Conservation (phyloP, 2,797 vertebrate genomes). For the Halcyon badia region DNA sequence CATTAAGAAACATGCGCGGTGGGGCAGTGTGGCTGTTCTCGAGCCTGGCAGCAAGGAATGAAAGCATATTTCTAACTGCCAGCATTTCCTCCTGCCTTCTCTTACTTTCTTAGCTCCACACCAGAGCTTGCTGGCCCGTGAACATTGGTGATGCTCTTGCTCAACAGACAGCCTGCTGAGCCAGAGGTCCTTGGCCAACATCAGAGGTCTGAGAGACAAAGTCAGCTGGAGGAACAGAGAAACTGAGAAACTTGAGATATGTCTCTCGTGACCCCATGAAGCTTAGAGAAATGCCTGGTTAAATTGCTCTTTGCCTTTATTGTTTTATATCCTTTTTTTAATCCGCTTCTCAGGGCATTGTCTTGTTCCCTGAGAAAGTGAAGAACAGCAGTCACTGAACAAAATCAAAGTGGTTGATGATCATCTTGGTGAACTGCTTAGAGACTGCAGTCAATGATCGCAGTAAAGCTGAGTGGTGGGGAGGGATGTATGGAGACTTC, state of each 20-base stretch:
- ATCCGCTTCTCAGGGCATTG: background rate
- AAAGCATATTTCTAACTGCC: background rate
- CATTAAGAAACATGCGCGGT: background rate
- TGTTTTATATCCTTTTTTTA: slow-evolving; percentile 14
- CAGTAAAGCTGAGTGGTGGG: background rate
- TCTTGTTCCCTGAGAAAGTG: background rate
- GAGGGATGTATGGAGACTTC: background rate
- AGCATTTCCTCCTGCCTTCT: background rate
- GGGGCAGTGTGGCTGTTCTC: background rate
- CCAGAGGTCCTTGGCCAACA: background rate
- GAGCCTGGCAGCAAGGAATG: background rate
- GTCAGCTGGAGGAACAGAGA: background rate
- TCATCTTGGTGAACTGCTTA: background rate
- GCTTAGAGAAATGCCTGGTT: background rate
- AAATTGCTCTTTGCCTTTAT: slow-evolving; percentile 23
- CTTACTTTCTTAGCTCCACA: background rate
- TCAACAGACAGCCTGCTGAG: background rate
- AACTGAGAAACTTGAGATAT: background rate
- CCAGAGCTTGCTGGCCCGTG: background rate
- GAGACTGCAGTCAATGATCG: background rate
- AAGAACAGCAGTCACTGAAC: background rate
- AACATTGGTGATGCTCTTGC: background rate
- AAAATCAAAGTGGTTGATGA: slow-evolving; percentile 6
- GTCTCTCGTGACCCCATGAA: background rate
- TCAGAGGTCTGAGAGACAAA: background rate